Percentiles rank a stretch among this genome's conserved stretches.
phyloP scores from a whole-genome alignment of 2,797 vertebrate genomes.

The Gadopsis marmoratus region DNA sequence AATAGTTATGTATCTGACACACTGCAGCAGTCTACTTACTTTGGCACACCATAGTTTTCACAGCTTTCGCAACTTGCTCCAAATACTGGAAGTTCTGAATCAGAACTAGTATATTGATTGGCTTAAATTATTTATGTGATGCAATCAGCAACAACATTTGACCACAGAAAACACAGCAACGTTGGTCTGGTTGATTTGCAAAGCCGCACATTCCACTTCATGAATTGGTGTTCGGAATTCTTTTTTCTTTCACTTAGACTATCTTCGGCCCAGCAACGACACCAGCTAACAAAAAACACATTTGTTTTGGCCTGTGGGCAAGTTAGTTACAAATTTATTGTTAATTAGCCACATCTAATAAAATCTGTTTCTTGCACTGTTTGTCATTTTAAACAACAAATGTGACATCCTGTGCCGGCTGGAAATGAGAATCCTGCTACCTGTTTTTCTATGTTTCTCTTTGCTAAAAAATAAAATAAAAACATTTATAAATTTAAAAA shows the following conservation, averaged over 20 bases:
- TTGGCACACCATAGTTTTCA: neutral
- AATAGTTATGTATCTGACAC: neutral
- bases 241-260: neutral
- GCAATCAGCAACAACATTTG: conserved; percentile 1
- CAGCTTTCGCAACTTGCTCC: neutral
- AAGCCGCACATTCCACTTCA: neutral
- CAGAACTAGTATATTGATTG: neutral
- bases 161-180: neutral
- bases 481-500: neutral
- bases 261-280: neutral
- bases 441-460: neutral
- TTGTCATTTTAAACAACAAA: conserved; percentile 13
- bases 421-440: too few species aligned
- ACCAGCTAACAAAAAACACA: neutral
- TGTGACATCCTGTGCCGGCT: neutral
- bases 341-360: conserved; percentile 3
- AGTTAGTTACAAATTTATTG: neutral
- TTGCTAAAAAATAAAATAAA: neutral
- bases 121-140: conserved; percentile 8
- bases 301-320: neutral
- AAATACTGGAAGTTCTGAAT: neutral
- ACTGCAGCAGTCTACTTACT: neutral
- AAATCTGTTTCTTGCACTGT: neutral
- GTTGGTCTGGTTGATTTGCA: neutral
- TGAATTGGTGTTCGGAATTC: neutral